These are phyloP conservation scores for Acleris cristana DNA, from an alignment of 2,888 invertebrate species.

Conservation along the genomic window DNA sequence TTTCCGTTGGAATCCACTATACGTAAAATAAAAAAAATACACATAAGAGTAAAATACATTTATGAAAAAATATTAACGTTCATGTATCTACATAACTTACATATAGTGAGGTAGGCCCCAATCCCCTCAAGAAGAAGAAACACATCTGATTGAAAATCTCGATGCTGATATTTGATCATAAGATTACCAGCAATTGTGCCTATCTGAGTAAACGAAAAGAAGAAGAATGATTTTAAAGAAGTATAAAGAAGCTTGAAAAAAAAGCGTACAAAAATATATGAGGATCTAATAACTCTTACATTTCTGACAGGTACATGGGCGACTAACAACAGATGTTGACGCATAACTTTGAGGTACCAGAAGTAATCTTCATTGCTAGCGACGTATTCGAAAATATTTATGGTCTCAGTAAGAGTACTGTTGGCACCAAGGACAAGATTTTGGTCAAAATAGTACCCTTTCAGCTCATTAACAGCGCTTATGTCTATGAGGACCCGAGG, in stretches of 20 bases:
- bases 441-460: slow-evolving; percentile 63
- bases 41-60: neutral
- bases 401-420: slow-evolving; percentile 80
- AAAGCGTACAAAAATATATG: neutral
- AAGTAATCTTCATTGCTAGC: slow-evolving; percentile 71
- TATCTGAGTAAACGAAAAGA: slow-evolving; percentile 59
- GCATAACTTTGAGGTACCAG: slow-evolving; percentile 83
- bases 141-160: slow-evolving; percentile 88
- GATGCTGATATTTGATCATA: slow-evolving; percentile 86
- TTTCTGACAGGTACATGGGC: slow-evolving; percentile 91
- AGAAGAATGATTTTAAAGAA: slow-evolving; percentile 26
- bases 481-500: slow-evolving; percentile 86
- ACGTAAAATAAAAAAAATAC: slow-evolving; percentile 39
- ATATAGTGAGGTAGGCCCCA: slow-evolving; percentile 57
- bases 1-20: slow-evolving; percentile 50
- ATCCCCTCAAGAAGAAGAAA: slow-evolving; percentile 79
- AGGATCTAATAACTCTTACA: slow-evolving; percentile 68
- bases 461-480: slow-evolving; percentile 83
- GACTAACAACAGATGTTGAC: slow-evolving; percentile 86
- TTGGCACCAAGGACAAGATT: slow-evolving; percentile 85
- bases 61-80: too few relatives aligned
- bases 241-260: neutral
- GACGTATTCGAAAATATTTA: slow-evolving; percentile 73
- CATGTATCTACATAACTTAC: slow-evolving; percentile 45
- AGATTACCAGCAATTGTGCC: slow-evolving; percentile 89